Evolutionary conservation across 2,888 invertebrate species (phyloP), one percentile per base, ranked within the genome.

Genomic region (Macrophya annulata): DNA sequence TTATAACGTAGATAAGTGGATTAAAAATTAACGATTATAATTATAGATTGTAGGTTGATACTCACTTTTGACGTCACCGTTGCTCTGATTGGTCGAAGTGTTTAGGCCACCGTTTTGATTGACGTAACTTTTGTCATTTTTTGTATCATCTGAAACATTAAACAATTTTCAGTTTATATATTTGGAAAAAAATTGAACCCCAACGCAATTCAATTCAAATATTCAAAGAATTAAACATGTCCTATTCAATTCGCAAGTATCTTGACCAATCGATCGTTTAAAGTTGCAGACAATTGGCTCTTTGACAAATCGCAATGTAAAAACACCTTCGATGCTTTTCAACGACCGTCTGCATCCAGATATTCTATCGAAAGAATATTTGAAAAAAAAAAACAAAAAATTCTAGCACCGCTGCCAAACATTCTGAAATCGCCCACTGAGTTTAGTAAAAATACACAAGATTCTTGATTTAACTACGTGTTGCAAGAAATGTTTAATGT

Each of bases 51-150:
- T 10, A 43, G 62, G 45, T 21, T 62, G 68, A 82, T 51, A 88
- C 89, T 89, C 87, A 89, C 89, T 87, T 85, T 88, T 87, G 17
- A 86, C 88, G 31, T 87, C 87, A 59, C 84, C 86, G 85, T 84
- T 85, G 84, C 85, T 84, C 21, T 81, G 84, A 85, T 85, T 87
- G 86, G 68, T 71, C 87, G 68, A 82, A 45, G 55, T 84, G 86
- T 90, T 92, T 86, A 91, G 86, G 82, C 89, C 90, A 84, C 93
- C 93, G 90, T 93, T 93, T 81, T 91, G 91, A 87, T 88, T 90
- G 86, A 87, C 88, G 88, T 91, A 90, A 72, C 87, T 90, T 79
- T 88, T 87, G 37, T 90, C 90, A 82, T 88, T 87, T 86, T 89
- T 92, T 86, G 91, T 89, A 89, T 92, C 92, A 93, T 92, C 93